Conservation (phyloP, 1,140 invertebrate genomes). For the Apis cerana region DNA sequence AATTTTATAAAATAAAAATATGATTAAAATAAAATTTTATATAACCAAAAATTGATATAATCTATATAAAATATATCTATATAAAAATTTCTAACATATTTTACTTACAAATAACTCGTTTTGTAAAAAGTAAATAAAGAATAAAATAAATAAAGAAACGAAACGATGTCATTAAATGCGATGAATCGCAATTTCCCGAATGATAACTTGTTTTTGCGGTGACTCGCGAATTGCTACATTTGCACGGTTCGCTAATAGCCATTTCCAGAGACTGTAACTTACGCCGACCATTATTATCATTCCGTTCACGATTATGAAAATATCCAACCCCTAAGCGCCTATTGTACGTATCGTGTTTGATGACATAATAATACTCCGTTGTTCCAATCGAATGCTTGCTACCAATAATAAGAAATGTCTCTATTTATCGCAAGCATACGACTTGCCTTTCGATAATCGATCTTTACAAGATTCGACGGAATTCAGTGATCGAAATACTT, state of each 20-base stretch:
- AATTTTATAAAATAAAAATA: no score
- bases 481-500: background rate
- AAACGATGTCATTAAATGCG: background rate
- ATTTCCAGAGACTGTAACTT: constrained; percentile 56
- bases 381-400: constrained; percentile 30
- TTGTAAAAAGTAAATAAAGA: background rate
- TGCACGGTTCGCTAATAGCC: constrained; percentile 43
- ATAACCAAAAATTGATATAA: no score
- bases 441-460: background rate
- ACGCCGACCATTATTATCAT: constrained; percentile 54
- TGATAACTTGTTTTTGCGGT: constrained; percentile 38
- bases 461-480: background rate
- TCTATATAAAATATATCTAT: no score
- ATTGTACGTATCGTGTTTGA: constrained; percentile 58
- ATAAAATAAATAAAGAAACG: background rate
- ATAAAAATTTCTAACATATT: no score
- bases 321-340: constrained; percentile 43
- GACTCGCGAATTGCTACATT: constrained; percentile 34
- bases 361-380: constrained; percentile 52
- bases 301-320: constrained; percentile 60
- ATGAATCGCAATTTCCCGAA: constrained; percentile 31
- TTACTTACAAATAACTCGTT: no score
- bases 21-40: no score
- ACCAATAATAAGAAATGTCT: constrained; percentile 58
- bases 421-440: constrained; percentile 2